phyloP scores from a whole-genome alignment of 1,140 invertebrate genomes.

The Listronotus oregonensis region DNA sequence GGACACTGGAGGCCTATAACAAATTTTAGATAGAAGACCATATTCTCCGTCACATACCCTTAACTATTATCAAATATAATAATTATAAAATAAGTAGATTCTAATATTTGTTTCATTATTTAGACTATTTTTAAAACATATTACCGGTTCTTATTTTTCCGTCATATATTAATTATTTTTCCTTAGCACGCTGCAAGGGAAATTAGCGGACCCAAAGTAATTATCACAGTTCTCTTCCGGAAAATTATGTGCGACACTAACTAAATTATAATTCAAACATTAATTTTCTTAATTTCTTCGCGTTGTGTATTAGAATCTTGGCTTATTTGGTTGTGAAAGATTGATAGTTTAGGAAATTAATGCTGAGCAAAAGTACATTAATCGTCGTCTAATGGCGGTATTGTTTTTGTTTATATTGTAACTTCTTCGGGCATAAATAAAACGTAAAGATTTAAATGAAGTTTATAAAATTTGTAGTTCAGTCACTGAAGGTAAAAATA shows the following conservation, averaged over 20 bases:
- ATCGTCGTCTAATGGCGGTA: constrained; percentile 14
- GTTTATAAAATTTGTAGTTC: too few species aligned
- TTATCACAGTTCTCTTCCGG: constrained; percentile 29
- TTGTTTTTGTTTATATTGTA: constrained; percentile 1
- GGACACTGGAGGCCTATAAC: too few species aligned
- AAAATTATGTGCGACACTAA: constrained; percentile 29
- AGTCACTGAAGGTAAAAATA: too few species aligned
- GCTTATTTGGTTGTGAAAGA: constrained; percentile 25
- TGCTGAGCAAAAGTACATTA: constrained; percentile 21
- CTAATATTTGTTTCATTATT: too few species aligned
- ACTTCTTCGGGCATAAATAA: too few species aligned
- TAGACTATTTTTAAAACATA: too few species aligned
- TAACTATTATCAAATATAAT: too few species aligned
- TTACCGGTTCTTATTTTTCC: too few species aligned
- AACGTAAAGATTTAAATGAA: too few species aligned
- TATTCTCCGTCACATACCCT: too few species aligned
- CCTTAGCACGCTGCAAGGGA: constrained; percentile 18
- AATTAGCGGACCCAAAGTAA: constrained; percentile 25
- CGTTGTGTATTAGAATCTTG: constrained; percentile 21
- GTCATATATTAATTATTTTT: constrained; percentile 33
- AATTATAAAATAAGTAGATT: too few species aligned
- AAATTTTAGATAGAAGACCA: too few species aligned
- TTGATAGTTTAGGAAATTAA: constrained; percentile 25
- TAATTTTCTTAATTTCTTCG: constrained; percentile 34
- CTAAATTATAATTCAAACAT: constrained; percentile 35